Evolutionary conservation across 2,888 invertebrate species (phyloP).

Genomic region (Pristionchus japonicus): DNA sequence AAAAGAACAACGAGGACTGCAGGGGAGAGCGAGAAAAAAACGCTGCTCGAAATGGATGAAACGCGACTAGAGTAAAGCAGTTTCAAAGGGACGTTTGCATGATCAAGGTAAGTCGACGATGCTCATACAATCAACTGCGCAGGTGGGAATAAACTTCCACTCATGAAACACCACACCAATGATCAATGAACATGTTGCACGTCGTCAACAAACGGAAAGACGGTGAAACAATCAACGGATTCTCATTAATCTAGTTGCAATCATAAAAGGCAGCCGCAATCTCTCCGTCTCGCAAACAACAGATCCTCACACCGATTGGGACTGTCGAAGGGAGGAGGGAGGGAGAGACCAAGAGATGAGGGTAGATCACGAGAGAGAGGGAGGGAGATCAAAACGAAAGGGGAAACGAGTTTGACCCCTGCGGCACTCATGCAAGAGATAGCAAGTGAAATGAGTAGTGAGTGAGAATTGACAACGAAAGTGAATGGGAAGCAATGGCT

Average conservation of each 20-base stretch:
- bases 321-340: no score
- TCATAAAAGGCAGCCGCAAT: neutral
- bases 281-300: neutral
- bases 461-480: neutral
- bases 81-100: neutral
- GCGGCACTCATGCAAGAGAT: constrained; percentile 19
- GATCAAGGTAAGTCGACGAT: neutral
- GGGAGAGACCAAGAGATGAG: neutral
- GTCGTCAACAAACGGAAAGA: neutral
- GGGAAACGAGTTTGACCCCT: constrained; percentile 37
- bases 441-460: constrained; percentile 37
- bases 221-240: neutral
- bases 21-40: neutral
- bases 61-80: neutral
- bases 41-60: neutral
- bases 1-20: neutral
- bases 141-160: no score
- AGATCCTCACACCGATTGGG: constrained; percentile 1
- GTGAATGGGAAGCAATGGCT: neutral
- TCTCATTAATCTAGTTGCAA: neutral
- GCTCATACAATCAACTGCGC: no score
- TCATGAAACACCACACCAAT: neutral
- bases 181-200: neutral
- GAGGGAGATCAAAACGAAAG: constrained; percentile 23
- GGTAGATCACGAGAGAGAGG: neutral